Evolutionary conservation across 2,113 vertebrate genomes (phyloP).

Genomic region (Cathartes aura): DNA sequence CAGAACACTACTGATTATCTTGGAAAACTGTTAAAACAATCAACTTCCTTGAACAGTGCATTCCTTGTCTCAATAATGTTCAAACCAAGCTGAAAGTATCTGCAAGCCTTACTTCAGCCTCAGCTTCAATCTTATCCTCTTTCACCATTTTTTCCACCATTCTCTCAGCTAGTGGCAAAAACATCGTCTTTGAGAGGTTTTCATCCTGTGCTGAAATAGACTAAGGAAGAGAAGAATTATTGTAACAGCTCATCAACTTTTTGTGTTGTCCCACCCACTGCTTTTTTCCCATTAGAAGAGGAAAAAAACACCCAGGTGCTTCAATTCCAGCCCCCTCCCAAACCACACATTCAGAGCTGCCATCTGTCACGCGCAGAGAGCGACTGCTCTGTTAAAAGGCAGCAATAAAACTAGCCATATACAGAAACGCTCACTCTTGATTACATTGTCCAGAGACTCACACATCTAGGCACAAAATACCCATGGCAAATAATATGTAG

Average conservation of each 20-base stretch:
- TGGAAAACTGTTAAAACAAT: neutral
- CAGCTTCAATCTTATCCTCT: slow-evolving; percentile 98
- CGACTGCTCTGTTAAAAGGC: neutral
- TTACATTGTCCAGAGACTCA: neutral
- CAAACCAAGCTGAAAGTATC: neutral
- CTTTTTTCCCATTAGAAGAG: neutral
- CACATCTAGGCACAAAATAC: neutral
- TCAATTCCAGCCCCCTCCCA: neutral
- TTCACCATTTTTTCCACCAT: slow-evolving; percentile 99
- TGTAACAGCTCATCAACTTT: neutral
- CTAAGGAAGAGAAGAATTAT: slow-evolving; percentile 71
- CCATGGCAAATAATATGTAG: accelerated
- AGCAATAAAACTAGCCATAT: neutral
- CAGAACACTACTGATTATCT: neutral
- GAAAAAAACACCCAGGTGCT: neutral
- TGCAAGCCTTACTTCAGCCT: slow-evolving; percentile 89
- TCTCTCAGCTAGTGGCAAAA: slow-evolving; percentile 94
- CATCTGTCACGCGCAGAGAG: neutral
- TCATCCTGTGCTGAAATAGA: slow-evolving; percentile 98
- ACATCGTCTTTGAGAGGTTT: slow-evolving; percentile 97
- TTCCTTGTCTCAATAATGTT: neutral
- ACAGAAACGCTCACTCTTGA: neutral
- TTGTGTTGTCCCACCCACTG: neutral
- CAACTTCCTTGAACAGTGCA: neutral
- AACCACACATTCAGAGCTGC: neutral